Base-by-base conservation (phyloP, 2,797 vertebrate species). In the Nannoperca obscura region DNA sequence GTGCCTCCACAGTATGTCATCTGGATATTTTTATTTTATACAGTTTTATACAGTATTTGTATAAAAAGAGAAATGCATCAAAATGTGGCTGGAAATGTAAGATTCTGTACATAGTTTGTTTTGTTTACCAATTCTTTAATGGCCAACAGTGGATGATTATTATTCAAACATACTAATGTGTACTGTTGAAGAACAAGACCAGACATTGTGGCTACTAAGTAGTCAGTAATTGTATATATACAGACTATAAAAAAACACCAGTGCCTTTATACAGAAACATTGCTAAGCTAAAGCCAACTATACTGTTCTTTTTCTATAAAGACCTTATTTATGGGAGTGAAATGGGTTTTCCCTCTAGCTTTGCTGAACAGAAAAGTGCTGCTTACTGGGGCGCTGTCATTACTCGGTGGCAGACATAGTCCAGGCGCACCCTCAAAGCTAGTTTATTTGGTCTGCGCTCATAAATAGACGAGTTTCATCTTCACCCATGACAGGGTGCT, bases 381-480 rank as follows among this genome's bases (percentile, higher is more conserved):
- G 27, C 57, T 72, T 70, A 72, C 49, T 61, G 52, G 14, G 52
- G 60, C 65, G 27, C 74, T 52, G 81, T 82, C 79, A 63, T 44
- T 44, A 4, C 72, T 74, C 74, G 27, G 71, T 19, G 71, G 78
- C 74, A 53, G 75, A 90, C 74, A 24, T 4, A 67, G 79, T 66
- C 76, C 90, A 78, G 88, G 30, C 79, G 12, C 59, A 27, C 36
- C 76, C 74, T 73, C 66, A 42, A 30, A 71, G 62, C 71, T 42
- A 5, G 34, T 74, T 86, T 86, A 82, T 88, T 88, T 86, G 63
- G 84, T 85, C 82, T 69, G 62, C 5, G 6, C 76, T 73, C 76
- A 78, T 76, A 88, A 89, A 88, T 81, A 86, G 71, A 78, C 24
- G 24, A 0, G 74, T 61, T 88, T 80, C 61, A 77, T 88, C 81